Conservation (phyloP, 2,113 vertebrate genomes). For the Dinomys branickii region DNA sequence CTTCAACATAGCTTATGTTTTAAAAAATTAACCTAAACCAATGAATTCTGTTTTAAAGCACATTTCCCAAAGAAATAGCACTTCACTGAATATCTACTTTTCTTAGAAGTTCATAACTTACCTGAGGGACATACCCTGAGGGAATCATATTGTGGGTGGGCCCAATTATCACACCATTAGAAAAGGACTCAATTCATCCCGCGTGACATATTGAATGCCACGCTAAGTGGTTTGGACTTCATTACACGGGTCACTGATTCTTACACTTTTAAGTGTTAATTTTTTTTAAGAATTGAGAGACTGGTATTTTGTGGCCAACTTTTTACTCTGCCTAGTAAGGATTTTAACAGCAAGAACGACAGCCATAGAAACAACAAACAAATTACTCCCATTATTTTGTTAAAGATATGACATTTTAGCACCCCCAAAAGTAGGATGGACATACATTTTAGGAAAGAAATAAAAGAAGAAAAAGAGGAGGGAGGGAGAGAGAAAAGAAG, state of each 20-base stretch:
- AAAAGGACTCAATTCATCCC: neutral
- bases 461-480: too few relatives aligned
- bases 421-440: neutral
- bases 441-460: neutral
- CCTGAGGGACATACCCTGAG: neutral
- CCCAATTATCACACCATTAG: constrained; percentile 27
- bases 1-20: constrained; percentile 28
- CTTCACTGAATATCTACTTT: neutral
- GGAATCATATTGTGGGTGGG: neutral
- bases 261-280: constrained; percentile 28
- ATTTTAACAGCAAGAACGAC: constrained; percentile 45
- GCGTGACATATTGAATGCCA: neutral
- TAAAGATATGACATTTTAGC: constrained; percentile 38
- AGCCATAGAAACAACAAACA: constrained; percentile 34
- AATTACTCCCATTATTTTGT: constrained; percentile 40
- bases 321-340: constrained; percentile 73
- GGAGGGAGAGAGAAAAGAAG: too few relatives aligned
- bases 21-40: constrained; percentile 50
- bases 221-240: constrained; percentile 4
- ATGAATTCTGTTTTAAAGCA: constrained; percentile 22
- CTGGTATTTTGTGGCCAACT: constrained; percentile 52
- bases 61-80: constrained; percentile 30
- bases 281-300: neutral
- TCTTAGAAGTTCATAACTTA: constrained; percentile 52
- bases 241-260: neutral